Evolutionary conservation across 2,113 vertebrate species (phyloP).

Genomic region (Etheostoma spectabile): DNA sequence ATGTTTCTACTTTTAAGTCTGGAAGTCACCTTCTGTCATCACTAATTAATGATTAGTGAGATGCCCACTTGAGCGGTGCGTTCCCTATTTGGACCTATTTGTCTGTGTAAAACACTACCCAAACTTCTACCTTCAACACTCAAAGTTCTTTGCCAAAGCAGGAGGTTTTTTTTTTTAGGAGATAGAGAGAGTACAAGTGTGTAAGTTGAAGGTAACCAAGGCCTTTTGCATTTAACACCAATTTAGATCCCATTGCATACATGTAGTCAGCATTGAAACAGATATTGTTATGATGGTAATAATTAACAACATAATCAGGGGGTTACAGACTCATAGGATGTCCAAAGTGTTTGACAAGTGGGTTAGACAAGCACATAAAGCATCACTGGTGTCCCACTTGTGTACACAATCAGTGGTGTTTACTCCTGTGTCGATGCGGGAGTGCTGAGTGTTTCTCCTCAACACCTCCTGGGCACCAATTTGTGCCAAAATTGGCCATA

Average conservation of each 20-base stretch:
- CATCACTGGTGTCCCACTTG: conserved; percentile 13
- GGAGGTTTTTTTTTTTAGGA: neutral
- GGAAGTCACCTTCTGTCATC: neutral
- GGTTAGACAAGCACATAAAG: neutral
- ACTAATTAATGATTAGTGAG: neutral
- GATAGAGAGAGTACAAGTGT: too few species aligned
- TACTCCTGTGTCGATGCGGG: conserved; percentile 3
- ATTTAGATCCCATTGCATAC: too few species aligned
- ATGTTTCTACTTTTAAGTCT: neutral
- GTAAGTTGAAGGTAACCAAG: neutral
- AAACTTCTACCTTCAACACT: neutral
- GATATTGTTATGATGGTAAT: neutral
- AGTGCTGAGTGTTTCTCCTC: conserved; percentile 30
- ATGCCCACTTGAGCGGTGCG: neutral
- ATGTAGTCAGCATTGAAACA: neutral
- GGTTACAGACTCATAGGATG: too few species aligned
- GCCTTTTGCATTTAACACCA: too few species aligned
- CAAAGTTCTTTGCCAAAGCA: neutral
- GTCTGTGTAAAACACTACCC: neutral
- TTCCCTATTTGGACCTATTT: neutral
- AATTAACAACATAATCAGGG: neutral
- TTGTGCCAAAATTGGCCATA: conserved; percentile 45
- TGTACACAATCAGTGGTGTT: neutral
- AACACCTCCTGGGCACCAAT: conserved; percentile 42
- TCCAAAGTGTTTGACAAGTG: too few species aligned